Evolutionary conservation across 2,797 vertebrate genomes (phyloP), one percentile per base, ranked within the genome.

Genomic region (Taenioides sp.): DNA sequence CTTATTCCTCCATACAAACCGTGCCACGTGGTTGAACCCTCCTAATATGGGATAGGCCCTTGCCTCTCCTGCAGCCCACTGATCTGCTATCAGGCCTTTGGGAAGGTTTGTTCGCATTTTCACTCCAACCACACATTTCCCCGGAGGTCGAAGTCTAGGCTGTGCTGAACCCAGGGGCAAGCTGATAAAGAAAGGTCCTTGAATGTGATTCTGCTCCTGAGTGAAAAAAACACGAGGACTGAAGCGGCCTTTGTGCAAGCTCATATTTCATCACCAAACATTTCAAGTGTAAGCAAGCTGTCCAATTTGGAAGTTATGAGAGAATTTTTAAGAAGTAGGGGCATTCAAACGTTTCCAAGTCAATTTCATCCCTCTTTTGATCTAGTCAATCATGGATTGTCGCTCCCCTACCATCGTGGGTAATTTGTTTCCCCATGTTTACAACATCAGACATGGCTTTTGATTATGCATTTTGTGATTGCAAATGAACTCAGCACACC

Each of bases 401-500:
- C 66, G 75, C 87, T 81, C 74, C 78, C 73, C 80, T 68, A 77
- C 83, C 72, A 80, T 88, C 59, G 34, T 82, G 76, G 76, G 80
- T 86, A 88, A 92, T 91, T 91, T 89, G 83, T 88, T 90, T 86
- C 80, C 76, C 79, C 84, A 76, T 90, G 84, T 92, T 91, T 85
- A 89, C 88, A 87, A 88, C 84, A 90, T 89, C 86, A 87, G 86
- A 91, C 87, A 84, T 86, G 87, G 77, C 77, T 87, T 89, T 82
- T 88, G 85, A 89, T 90, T 82, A 84, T 83, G 69, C 69, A 85
- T 87, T 88, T 84, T 80, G 81, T 85, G 83, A 83, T 87, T 82
- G 74, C 67, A 80, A 85, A 89, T 87, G 54, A 92, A 87, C 82
- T 88, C 76, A 77, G 89, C 77, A 83, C 18, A 79, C 82, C 80